phyloP scores from a whole-genome alignment of 2,888 invertebrate genomes.

The Drosophila setosimentum region DNA sequence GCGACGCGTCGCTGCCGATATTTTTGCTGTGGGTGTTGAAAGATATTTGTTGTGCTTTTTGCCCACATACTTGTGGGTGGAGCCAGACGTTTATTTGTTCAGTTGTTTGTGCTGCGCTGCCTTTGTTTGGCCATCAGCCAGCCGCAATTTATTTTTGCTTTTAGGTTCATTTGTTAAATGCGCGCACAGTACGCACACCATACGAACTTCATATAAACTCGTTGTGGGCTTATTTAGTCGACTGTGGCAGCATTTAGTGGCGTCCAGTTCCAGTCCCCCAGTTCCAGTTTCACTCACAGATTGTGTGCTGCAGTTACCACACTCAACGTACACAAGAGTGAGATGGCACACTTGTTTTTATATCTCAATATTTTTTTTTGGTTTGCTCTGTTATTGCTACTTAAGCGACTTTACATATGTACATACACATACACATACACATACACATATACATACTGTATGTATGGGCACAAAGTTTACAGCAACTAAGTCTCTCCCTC shows the following conservation, averaged over 20 bases:
- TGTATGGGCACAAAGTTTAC: background rate
- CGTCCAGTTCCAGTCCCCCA: slow-evolving; percentile 27
- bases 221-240: slow-evolving; percentile 24
- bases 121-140: slow-evolving; percentile 14
- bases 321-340: slow-evolving; percentile 1
- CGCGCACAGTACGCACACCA: slow-evolving; percentile 24
- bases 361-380: slow-evolving; percentile 8
- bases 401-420: background rate
- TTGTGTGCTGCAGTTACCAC: background rate
- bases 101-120: slow-evolving; percentile 10
- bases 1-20: slow-evolving; percentile 35
- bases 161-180: slow-evolving; percentile 46
- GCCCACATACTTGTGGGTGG: slow-evolving; percentile 57
- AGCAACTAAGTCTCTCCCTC: background rate
- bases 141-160: slow-evolving; percentile 39
- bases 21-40: slow-evolving; percentile 28
- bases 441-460: background rate
- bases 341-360: slow-evolving; percentile 5
- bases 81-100: slow-evolving; percentile 28
- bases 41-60: slow-evolving; percentile 12
- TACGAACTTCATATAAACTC: slow-evolving; percentile 34
- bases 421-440: background rate
- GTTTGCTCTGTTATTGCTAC: slow-evolving; percentile 3
- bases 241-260: slow-evolving; percentile 19
- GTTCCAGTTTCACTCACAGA: slow-evolving; percentile 6